Evolutionary conservation across 2,113 vertebrate genomes (phyloP).

Genomic region (Numida meleagris): DNA sequence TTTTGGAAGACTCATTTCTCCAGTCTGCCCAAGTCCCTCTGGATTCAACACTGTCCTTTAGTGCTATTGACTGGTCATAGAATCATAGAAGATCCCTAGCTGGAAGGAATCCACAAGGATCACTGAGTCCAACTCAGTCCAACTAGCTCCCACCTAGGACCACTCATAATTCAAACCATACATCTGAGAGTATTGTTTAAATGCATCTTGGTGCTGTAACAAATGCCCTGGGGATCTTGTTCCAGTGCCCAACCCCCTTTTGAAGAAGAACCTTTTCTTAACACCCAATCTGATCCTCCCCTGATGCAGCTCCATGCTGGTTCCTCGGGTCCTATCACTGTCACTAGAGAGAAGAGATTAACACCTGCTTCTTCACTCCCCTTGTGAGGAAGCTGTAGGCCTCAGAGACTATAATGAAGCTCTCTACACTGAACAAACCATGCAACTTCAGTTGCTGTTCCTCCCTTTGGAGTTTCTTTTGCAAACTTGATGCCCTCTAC

Average conservation of each 20-base stretch:
- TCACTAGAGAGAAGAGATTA: neutral
- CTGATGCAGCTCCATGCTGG: neutral
- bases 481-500: neutral
- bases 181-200: neutral
- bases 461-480: neutral
- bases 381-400: neutral
- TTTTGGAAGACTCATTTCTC: neutral
- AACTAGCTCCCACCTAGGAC: neutral
- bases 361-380: neutral
- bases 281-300: neutral
- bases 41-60: neutral
- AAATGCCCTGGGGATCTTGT: neutral
- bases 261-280: neutral
- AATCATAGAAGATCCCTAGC: neutral
- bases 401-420: neutral
- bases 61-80: neutral
- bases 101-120: neutral
- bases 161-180: neutral
- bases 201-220: neutral
- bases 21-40: neutral
- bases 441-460: neutral
- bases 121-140: neutral
- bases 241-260: neutral
- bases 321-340: neutral
- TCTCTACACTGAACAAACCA: neutral